Base-by-base conservation (phyloP, 2,797 vertebrate species). In the Ceyx erithaca region DNA sequence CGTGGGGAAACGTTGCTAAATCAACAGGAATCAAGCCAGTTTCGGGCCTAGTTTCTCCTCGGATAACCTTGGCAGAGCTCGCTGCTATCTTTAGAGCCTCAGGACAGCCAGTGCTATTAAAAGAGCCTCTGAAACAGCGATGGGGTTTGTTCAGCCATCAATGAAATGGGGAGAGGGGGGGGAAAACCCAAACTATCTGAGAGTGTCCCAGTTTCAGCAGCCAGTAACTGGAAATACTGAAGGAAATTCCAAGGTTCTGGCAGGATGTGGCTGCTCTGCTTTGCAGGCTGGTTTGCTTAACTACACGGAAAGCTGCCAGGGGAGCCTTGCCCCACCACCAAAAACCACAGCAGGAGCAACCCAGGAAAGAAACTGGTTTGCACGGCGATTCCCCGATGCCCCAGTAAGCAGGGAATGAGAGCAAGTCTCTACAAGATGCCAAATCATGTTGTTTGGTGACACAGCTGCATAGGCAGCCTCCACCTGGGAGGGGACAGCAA, bases 241-340 rank as follows among this genome's bases (percentile, higher is more conserved):
- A 87, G 80, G 82, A 66, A 92, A 85, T 71, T 54, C 91, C 77
- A 80, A 37, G 41, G 61, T 80, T 12, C 37, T 80, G 85, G 82
- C 85, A 87, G 48, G 33, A 87, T 1, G 14, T 31, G 48, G 30
- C 54, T 45, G 61, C 68, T 85, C 69, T 48, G 6, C 59, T 90
- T 59, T 52, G 25, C 45, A 55, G 90, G 64, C 11, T 3, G 4
- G 61, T 88, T 16, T 66, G 83, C 25, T 49, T 15, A 78, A 64
- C 61, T 35, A 5, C 0, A 3, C 43, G 6, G 19, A 22, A 51
- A 57, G 1, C 33, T 76, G 41, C 49, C 66, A 66, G 37, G 3
- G 1, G 23, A 75, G 58, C 55, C n/a, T 66, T 30, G 4, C 55
- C 55, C 69, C 22, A 76, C 63, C 19, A 2, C 58, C 76, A 69